phyloP scores from a whole-genome alignment of 37 sponge, comb jelly and placozoan species.

The Haliclona indistincta region DNA sequence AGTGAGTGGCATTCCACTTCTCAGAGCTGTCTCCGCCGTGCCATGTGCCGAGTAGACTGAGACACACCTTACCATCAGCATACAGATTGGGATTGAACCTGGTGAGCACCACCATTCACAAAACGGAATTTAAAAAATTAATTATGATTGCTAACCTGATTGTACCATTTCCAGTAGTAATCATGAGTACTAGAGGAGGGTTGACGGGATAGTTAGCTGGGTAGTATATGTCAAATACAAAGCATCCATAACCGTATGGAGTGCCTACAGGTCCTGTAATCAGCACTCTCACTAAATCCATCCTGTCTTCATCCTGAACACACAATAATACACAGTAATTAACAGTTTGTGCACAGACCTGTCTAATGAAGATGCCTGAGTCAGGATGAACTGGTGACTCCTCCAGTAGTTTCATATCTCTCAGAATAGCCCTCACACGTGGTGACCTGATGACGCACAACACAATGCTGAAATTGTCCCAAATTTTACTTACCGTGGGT shows the following conservation, averaged over 20 bases:
- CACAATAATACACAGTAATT: neutral
- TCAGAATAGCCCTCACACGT: conserved; percentile 71
- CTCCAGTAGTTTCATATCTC: conserved; percentile 74
- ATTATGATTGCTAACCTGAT: conserved; percentile 52
- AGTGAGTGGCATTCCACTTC: conserved; percentile 84
- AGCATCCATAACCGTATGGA: conserved; percentile 88
- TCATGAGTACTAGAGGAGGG: conserved; percentile 86
- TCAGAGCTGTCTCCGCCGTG: conserved; percentile 91
- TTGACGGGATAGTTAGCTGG: conserved; percentile 74
- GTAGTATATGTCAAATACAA: conserved; percentile 88
- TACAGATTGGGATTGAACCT: conserved; percentile 96
- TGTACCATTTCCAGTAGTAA: conserved; percentile 88
- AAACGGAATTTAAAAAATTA: neutral
- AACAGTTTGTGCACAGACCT: conserved; percentile 24
- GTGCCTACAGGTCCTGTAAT: conserved; percentile 90
- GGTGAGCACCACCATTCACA: neutral
- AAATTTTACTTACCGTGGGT: conserved; percentile 36
- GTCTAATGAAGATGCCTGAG: conserved; percentile 81
- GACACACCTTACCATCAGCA: conserved; percentile 95
- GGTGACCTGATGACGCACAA: conserved; percentile 45
- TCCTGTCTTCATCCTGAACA: conserved; percentile 82
- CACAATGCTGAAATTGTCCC: neutral
- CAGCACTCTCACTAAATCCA: conserved; percentile 87
- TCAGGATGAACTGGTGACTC: conserved; percentile 79
- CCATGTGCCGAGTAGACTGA: conserved; percentile 94